phyloP scores from a whole-genome alignment of 64 coral and sea anemone species.

The Exaiptasia diaphana region DNA sequence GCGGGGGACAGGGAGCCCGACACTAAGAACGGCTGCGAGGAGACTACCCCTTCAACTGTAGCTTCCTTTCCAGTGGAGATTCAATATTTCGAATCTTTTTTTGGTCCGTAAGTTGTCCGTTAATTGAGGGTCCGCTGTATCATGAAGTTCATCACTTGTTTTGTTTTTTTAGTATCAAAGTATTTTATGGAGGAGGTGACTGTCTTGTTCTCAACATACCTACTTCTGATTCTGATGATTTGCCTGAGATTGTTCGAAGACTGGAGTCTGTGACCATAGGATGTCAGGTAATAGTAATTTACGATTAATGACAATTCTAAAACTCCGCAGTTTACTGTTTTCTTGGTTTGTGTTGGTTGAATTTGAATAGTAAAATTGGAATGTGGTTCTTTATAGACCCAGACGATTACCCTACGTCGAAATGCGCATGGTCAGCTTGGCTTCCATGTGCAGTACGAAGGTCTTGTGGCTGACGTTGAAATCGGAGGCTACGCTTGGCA shows the following conservation, averaged over 20 bases:
- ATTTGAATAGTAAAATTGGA: not conserved
- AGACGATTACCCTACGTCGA: constrained; percentile 73
- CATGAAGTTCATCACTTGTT: too few species aligned
- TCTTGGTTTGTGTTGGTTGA: not conserved
- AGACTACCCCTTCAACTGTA: too few species aligned
- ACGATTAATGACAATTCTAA: not conserved
- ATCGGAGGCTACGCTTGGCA: constrained; percentile 71
- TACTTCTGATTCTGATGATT: constrained; percentile 84
- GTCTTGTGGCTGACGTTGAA: constrained; percentile 91
- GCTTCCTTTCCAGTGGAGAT: too few species aligned
- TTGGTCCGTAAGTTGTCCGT: too few species aligned
- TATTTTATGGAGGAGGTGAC: constrained; percentile 92
- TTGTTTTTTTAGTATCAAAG: constrained; percentile 70
- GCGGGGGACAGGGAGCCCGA: too few species aligned
- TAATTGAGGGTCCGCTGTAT: too few species aligned
- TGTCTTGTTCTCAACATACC: constrained; percentile 91
- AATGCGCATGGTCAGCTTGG: constrained; percentile 80
- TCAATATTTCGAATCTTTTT: too few species aligned
- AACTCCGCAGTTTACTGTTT: not conserved
- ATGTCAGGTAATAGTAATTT: constrained; percentile 82
- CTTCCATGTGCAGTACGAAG: constrained; percentile 93
- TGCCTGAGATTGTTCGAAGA: constrained; percentile 88
- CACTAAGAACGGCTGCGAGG: too few species aligned
- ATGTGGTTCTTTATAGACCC: constrained; percentile 57
- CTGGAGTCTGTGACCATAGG: constrained; percentile 89